Evolutionary conservation across 2,888 invertebrate species (phyloP).

Genomic region (Drymonia ruficornis): DNA sequence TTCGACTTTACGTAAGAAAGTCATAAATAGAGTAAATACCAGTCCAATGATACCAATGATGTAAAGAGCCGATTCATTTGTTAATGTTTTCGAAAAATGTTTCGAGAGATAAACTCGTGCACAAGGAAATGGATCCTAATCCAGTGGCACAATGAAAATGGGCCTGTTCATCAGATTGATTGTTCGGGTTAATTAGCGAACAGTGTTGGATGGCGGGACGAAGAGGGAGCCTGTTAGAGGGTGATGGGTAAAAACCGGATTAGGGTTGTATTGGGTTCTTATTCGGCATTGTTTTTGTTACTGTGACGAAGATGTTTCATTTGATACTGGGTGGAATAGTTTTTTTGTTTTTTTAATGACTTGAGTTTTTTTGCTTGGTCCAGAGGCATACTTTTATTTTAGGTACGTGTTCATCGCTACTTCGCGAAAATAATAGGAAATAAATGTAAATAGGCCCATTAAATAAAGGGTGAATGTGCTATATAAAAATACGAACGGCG

Average conservation of each 20-base stretch:
- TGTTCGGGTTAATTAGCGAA: slow-evolving; percentile 47
- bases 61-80: background rate
- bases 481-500: background rate
- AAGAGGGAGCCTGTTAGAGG: slow-evolving; percentile 17
- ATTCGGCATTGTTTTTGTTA: background rate
- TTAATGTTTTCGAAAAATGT: background rate
- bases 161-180: slow-evolving; percentile 44
- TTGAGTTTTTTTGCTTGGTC: no score
- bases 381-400: background rate
- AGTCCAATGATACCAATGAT: background rate
- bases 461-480: background rate
- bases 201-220: slow-evolving; percentile 28
- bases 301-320: background rate
- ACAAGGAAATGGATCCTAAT: slow-evolving; percentile 25
- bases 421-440: background rate
- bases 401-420: background rate
- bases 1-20: no score
- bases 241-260: slow-evolving; percentile 22
- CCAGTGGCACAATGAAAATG: slow-evolving; percentile 37
- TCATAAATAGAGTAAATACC: no score
- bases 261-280: slow-evolving; percentile 16
- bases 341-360: background rate
- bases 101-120: background rate
- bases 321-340: background rate
- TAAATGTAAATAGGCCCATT: background rate